A percentile compares a stretch with the other conserved stretches of the same genome.
phyloP scores from a whole-genome alignment of 2,888 invertebrate species.

The Ennomos erosarius region DNA sequence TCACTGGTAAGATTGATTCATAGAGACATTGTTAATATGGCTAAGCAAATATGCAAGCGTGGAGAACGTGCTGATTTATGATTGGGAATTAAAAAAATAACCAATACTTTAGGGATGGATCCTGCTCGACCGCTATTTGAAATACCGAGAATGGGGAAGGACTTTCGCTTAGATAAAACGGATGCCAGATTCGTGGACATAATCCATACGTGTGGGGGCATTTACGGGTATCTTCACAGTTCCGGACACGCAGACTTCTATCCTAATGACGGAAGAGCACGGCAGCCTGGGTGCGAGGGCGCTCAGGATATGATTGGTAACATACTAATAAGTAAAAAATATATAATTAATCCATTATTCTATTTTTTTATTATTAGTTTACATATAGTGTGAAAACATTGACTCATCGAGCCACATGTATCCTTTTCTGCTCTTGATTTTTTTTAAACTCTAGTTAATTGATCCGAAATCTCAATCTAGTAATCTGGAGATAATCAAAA shows the following conservation, averaged over 20 bases:
- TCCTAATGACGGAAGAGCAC: slow-evolving; percentile 88
- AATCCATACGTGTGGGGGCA: slow-evolving; percentile 89
- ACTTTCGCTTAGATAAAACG: slow-evolving; percentile 81
- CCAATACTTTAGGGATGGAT: slow-evolving; percentile 77
- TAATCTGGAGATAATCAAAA: no score
- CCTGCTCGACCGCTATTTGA: slow-evolving; percentile 89
- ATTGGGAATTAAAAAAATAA: no score
- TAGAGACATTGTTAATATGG: no score
- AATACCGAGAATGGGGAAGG: slow-evolving; percentile 62
- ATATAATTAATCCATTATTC: no score
- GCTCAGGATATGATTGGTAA: slow-evolving; percentile 66
- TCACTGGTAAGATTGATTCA: slow-evolving; percentile 80
- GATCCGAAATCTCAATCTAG: no score
- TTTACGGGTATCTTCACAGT: slow-evolving; percentile 85
- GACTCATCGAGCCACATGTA: no score
- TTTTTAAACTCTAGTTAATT: no score
- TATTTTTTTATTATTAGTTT: no score
- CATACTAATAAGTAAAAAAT: slow-evolving; percentile 7
- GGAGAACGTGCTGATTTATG: no score
- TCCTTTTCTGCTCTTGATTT: no score
- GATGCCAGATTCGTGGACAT: slow-evolving; percentile 91
- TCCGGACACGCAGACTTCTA: slow-evolving; percentile 91
- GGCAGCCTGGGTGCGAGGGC: slow-evolving; percentile 89
- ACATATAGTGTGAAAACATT: no score
- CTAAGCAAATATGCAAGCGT: no score